Evolutionary conservation across 2,797 vertebrate species (phyloP), one percentile per base, ranked within the genome.

Genomic region (Crocodylus rhombifer): DNA sequence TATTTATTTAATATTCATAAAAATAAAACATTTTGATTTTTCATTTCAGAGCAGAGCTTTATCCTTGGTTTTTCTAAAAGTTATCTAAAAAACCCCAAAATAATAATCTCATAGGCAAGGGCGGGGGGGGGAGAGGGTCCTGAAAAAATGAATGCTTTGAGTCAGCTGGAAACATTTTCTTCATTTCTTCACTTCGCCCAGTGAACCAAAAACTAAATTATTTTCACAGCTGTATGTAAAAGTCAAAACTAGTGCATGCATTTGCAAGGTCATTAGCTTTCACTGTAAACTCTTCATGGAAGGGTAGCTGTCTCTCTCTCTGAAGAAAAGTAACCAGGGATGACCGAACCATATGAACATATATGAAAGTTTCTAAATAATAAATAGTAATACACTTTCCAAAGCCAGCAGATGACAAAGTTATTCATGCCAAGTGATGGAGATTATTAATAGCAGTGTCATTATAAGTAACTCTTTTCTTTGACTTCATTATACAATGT

Each of bases 191-290:
- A 62, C 13, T 65, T 83, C 6, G 42, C 12, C 8, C 58, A 88
- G 30, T 74, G 95, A 95, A 77, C 5, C 25, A 28, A 57, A 86
- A 86, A 62, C 57, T 57, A 76, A 76, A 63, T 91, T 64, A 78
- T 84, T 84, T 21, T 61, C 65, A 91, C 7, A 63, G 21, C 26
- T 74, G 57, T 26, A 28, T 80, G 65, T 88, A 75, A 77, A 86
- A 76, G 67, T 75, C 86, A 75, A 5, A 51, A 51, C 42, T 13
- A 26, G 20, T 82, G 18, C 16, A 86, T 84, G 9, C 23, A 42
- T 51, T 71, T 30, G 58, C 30, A 89, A 85, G 94, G 13, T 13
- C 51, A 14, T 21, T 83, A 33, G 42, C 10, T 51, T 51, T 51
- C 42, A 55, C 57, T 80, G 7, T 55, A 42, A 79, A 77, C 14